phyloP scores from a whole-genome alignment of 2,888 invertebrate genomes.

The Hermaeophaga mercurialis region DNA sequence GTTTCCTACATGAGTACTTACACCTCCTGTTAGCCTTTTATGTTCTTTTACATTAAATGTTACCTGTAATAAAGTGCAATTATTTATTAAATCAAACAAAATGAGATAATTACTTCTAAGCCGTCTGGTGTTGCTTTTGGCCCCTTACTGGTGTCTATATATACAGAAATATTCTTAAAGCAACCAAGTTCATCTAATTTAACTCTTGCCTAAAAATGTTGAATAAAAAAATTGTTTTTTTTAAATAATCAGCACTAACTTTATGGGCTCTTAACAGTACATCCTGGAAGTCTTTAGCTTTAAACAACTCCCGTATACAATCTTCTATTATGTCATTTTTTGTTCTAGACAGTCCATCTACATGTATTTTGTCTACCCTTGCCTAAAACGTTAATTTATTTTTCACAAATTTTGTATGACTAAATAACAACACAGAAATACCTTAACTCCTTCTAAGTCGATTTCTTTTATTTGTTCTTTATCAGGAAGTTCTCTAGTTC shows the following conservation, averaged over 20 bases:
- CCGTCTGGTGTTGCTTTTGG: slow-evolving; percentile 78
- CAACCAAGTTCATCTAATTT: slow-evolving; percentile 85
- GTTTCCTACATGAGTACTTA: slow-evolving; percentile 87
- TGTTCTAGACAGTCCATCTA: slow-evolving; percentile 84
- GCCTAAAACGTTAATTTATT: slow-evolving; percentile 62
- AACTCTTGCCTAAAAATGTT: slow-evolving; percentile 65
- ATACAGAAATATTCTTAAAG: slow-evolving; percentile 83
- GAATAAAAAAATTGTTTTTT: background rate
- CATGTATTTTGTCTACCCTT: slow-evolving; percentile 82
- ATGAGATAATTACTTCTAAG: slow-evolving; percentile 67
- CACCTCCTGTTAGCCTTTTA: slow-evolving; percentile 80
- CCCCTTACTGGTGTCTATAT: slow-evolving; percentile 86
- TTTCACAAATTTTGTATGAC: background rate
- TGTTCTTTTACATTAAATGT: slow-evolving; percentile 87
- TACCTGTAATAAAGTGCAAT: slow-evolving; percentile 61
- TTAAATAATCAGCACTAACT: slow-evolving; percentile 53
- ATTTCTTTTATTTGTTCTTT: slow-evolving; percentile 53
- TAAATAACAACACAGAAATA: slow-evolving; percentile 40
- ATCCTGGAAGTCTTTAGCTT: slow-evolving; percentile 84
- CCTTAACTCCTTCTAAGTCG: slow-evolving; percentile 62
- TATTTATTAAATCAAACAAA: background rate
- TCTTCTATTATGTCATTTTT: slow-evolving; percentile 85
- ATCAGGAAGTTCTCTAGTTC: slow-evolving; percentile 32
- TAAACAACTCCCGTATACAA: slow-evolving; percentile 82
- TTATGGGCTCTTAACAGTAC: slow-evolving; percentile 72